Evolutionary conservation across 2,797 vertebrate species (phyloP), one percentile per base, ranked within the genome.

Genomic region (Philypnodon macrostomus): DNA sequence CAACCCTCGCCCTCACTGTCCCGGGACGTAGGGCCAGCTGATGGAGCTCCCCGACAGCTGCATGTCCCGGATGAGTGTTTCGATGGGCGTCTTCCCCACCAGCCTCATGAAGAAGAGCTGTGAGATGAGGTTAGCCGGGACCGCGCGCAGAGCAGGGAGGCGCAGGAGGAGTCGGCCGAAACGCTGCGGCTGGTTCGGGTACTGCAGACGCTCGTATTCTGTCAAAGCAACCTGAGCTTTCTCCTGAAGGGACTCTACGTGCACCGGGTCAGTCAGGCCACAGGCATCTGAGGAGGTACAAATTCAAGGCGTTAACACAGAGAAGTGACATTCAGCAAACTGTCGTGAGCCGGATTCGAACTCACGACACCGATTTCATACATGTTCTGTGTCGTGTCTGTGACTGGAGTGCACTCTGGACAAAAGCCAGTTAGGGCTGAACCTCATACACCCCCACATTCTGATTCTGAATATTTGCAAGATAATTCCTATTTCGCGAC

Each of bases 51-150:
- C 94, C 0, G 94, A 96, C 27, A 98, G 93, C 70, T 96, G 92
- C 95, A 98, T 98, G 91, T 97, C 95, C 9, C 95, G 90, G 83
- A 97, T 95, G n/a, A 97, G 89, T 0, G 95, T 98, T 85, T 97
- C 94, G 1, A 96, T 96, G 80, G 95, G 95, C 0, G 95, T 98
- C 77, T 98, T 97, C 35, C 95, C 95, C 42, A 98, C 95, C 56
- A 98, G 90, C 24, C 95, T 87, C 93, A 95, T 96, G 83, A 98
- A 98, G 78, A 98, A 98, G 35, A 98, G 92, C 81, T 97, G 95
- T 0, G 94, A 95, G 77, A 98, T 96, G 87, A 98, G 94, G 26
- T 77, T 88, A 15, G 94, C 93, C 0, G 95, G 94, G 2, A 98
- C 95, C 0, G 95, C 94, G 0, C 95, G 89, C 17, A 97, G 86